Base-by-base conservation (phyloP, 2,888 invertebrate genomes). In the Nowickia ferox region DNA sequence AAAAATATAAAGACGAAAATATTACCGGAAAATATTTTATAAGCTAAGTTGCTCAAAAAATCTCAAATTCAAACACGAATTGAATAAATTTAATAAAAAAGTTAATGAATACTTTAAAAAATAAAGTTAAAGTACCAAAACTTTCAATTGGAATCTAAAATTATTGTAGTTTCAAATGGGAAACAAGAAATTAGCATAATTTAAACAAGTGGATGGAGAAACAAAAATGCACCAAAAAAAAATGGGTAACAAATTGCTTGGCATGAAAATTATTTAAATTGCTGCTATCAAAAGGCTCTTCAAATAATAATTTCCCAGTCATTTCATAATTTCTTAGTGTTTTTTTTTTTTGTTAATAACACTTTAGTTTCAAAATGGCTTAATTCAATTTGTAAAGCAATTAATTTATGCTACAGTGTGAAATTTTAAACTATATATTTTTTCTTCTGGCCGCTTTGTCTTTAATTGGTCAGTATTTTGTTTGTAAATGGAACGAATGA, bases 161-260 rank as follows among this genome's bases (percentile, higher is more conserved):
- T 55, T 68, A 19, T 57, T 46, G 30, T 30, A 6, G 30, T 6
- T 8, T 15, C 22, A 40, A 69, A 51, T 44, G 17, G 51, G 53
- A 42, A 71, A 46, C 5, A 44, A 30, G 6, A 30, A 69, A 76
- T 82, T 75, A 63, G 46, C 82, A 76, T 82, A 82, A 82, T 61
- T 55, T 53, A 46, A 71, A 57, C 22, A 15, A 19, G 11, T 38
- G 11, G 44, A 53, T 1, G 69, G 46, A 68, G n/a, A 65, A 65
- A 61, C 30, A 30, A 30, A 30, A 30, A 30, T 30, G 4, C 30
- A 65, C 13, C n/a, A n/a, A 10, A 1, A 42, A 40, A 17, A 75
- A 55, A 53, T 55, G 63, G 68, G 53, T 48, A n/a, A 61, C 44
- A 61, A 69, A 63, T 76, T 82, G 55, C 55, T 11, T 63, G 17